Base-by-base conservation (phyloP, 2,888 invertebrate species). In the Ornithoptera priamus region DNA sequence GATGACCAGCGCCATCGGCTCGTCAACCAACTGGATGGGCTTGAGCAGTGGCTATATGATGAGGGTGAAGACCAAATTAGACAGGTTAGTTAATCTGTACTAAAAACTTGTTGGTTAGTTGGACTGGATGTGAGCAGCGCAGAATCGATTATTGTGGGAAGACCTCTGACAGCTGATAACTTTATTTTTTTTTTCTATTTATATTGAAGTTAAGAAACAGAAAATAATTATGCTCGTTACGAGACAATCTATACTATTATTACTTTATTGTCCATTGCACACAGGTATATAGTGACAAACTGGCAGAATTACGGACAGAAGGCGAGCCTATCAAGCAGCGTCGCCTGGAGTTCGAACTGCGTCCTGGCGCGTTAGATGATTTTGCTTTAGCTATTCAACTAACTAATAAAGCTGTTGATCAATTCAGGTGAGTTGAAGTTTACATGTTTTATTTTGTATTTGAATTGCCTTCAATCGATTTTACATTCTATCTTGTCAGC, bases 31-130 rank as follows among this genome's bases (percentile, higher is more conserved):
- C 93, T 99, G 53, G 97, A 97, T 80, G 94, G 96, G 24, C 96
- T 98, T 78, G 99, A 99, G 88, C 96, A 97, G 83, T 99, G 99
- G 99, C 93, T 99, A 22, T 99, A 99, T 81, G 99, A 99, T 80
- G 95, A 94, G 74, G 99, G 99, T 5, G 99, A 99, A 86, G 97
- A 99, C 81, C 97, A 98, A 84, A 95, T 96, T 76, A 81, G 90
- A 85, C 90, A 90, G 86, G 90, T 89, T 72, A 53, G 39, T 53
- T 12, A 7, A 18, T 53, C 7, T n/a, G n/a, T 53, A 0, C 8
- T n/a, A 18, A 6, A 53, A 18, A 53, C 18, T 46, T 46, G 8
- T 0, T 42, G 10, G 12, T 10, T 42, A 42, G 42, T 42, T 42
- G 42, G 1, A 12, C 42, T 10, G 46, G 3, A 10, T 12, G 46